Evolutionary conservation across 2,113 vertebrate species (phyloP).

Genomic region (Lonchura striata): DNA sequence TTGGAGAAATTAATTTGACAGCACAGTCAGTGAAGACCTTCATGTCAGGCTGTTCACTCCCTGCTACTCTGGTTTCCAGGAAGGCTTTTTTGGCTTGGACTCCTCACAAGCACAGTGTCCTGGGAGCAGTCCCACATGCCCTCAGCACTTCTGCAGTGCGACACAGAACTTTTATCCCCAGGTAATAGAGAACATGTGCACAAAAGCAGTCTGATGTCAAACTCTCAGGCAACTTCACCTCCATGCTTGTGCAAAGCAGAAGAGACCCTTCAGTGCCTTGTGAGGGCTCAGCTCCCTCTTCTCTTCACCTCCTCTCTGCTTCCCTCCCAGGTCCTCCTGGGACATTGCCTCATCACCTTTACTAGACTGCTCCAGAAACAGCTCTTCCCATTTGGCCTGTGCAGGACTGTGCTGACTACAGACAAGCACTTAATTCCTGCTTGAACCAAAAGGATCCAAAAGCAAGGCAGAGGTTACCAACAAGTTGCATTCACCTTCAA

Average conservation of each 20-base stretch:
- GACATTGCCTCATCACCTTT: background rate
- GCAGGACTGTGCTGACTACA: background rate
- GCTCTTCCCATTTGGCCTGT: background rate
- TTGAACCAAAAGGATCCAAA: background rate
- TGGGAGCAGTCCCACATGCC: background rate
- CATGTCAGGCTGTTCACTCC: background rate
- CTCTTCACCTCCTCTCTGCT: background rate
- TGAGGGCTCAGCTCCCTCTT: accelerated
- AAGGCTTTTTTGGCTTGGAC: background rate
- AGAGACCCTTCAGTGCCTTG: background rate
- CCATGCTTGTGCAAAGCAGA: background rate
- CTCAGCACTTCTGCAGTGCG: background rate
- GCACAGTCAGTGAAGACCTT: background rate
- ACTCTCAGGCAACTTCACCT: background rate
- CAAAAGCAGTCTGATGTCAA: background rate
- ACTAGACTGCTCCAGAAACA: background rate
- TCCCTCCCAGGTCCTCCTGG: background rate
- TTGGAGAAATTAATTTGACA: background rate
- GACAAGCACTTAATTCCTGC: background rate
- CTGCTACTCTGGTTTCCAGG: background rate
- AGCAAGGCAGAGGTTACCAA: background rate
- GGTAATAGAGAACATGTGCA: background rate
- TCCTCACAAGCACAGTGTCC: accelerated
- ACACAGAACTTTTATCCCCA: background rate
- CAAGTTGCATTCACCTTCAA: background rate